Conservation (phyloP, 2,797 vertebrate genomes). For the Valencia hispanica region DNA sequence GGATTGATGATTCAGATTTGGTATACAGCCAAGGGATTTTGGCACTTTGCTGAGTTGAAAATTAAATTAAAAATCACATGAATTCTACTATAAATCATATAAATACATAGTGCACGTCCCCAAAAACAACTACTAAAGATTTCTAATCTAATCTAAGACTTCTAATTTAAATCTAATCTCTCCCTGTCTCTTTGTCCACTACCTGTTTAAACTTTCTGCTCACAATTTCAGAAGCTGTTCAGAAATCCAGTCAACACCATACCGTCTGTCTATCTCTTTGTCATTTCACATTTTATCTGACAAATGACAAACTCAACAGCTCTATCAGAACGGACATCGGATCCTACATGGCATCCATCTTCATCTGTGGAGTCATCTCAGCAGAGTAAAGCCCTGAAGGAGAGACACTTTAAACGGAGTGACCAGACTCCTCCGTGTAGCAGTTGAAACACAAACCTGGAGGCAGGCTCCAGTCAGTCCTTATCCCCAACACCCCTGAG, state of each 20-base stretch:
- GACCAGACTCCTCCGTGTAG: constrained; percentile 23
- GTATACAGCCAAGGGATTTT: not conserved
- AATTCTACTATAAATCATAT: not conserved
- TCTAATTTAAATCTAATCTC: too few species aligned
- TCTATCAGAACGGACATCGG: not conserved
- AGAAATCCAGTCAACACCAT: not conserved
- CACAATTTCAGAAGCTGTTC: not conserved
- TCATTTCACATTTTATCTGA: constrained; percentile 9
- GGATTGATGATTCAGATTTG: not conserved
- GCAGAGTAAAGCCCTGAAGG: constrained; percentile 6
- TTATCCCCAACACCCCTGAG: constrained; percentile 26
- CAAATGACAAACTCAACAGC: not conserved
- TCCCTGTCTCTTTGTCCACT: not conserved
- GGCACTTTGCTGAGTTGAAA: not conserved
- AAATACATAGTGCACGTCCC: not conserved
- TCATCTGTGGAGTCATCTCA: constrained; percentile 9
- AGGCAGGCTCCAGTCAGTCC: constrained; percentile 39
- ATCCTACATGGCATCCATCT: constrained; percentile 16
- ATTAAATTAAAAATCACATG: not conserved
- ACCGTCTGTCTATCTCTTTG: constrained; percentile 2
- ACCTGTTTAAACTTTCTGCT: not conserved
- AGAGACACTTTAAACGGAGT: constrained; percentile 6
- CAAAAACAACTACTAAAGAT: not conserved
- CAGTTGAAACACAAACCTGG: constrained; percentile 39
- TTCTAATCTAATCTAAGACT: too few species aligned